These are phyloP conservation scores for Phenganax marumi DNA, from an alignment of 92 coral and sea anemone genomes.

Conservation along the genomic window DNA sequence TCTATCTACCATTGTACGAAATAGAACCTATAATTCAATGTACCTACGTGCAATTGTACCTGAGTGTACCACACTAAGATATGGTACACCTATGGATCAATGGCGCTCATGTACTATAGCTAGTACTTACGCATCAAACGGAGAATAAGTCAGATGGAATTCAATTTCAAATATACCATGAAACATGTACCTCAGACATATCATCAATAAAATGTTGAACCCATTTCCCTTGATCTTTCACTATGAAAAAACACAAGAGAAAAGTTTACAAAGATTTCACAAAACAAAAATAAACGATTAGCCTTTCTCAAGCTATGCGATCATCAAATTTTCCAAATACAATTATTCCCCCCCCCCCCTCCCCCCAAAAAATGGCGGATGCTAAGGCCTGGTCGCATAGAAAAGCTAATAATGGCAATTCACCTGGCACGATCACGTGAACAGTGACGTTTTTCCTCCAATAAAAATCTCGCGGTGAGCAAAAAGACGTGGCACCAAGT, in stretches of 20 bases:
- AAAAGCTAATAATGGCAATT: no score
- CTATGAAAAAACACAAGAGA: slow-evolving; percentile 45
- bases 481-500: slow-evolving; percentile 65
- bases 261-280: neutral
- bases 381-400: no score
- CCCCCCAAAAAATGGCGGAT: no score
- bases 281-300: neutral
- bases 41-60: no score
- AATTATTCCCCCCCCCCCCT: no score
- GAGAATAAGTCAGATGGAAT: neutral
- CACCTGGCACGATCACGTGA: slow-evolving; percentile 95
- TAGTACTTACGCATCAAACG: no score
- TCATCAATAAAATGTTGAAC: slow-evolving; percentile 90
- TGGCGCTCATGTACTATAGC: neutral
- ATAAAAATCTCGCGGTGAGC: slow-evolving; percentile 70
- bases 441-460: slow-evolving; percentile 77
- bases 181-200: slow-evolving; percentile 73
- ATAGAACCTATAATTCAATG: no score
- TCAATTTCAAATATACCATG: neutral
- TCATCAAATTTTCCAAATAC: no score
- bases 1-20: no score
- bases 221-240: slow-evolving; percentile 97
- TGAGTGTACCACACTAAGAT: neutral
- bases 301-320: no score
- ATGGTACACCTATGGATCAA: neutral